Evolutionary conservation across 2,888 invertebrate genomes (phyloP).

Genomic region (Morpho achilles): DNA sequence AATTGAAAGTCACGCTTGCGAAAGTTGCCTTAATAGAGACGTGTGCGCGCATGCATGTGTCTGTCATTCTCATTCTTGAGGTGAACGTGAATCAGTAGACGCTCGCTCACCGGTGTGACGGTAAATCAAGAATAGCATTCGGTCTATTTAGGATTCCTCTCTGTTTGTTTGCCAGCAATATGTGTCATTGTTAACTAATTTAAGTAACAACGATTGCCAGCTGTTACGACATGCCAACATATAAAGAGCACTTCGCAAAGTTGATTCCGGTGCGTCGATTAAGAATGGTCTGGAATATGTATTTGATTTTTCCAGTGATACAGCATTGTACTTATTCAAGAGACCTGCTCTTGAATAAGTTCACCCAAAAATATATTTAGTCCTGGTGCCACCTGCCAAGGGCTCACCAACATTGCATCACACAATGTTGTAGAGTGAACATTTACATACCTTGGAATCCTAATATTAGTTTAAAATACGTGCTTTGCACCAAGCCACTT

Average conservation of each 20-base stretch:
- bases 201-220: constrained; percentile 75
- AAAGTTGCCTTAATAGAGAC: constrained; percentile 24
- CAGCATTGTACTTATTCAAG: background rate
- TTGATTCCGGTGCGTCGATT: constrained; percentile 49
- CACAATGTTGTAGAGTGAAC: too few species aligned
- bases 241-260: constrained; percentile 39
- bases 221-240: constrained; percentile 62
- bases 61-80: constrained; percentile 55
- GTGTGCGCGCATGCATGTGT: constrained; percentile 35
- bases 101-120: constrained; percentile 67
- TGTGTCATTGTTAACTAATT: constrained; percentile 80
- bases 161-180: constrained; percentile 77
- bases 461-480: too few species aligned
- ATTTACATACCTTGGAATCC: too few species aligned
- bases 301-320: background rate
- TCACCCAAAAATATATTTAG: too few species aligned
- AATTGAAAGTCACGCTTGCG: constrained; percentile 1
- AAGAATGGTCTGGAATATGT: constrained; percentile 15
- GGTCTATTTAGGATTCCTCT: constrained; percentile 74
- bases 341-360: too few species aligned
- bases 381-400: background rate
- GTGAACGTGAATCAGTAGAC: constrained; percentile 72
- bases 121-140: constrained; percentile 69
- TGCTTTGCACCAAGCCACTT: too few species aligned
- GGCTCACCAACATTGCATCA: too few species aligned